Evolutionary conservation across 2,888 invertebrate species (phyloP).

Genomic region (Tineola bisselliella): DNA sequence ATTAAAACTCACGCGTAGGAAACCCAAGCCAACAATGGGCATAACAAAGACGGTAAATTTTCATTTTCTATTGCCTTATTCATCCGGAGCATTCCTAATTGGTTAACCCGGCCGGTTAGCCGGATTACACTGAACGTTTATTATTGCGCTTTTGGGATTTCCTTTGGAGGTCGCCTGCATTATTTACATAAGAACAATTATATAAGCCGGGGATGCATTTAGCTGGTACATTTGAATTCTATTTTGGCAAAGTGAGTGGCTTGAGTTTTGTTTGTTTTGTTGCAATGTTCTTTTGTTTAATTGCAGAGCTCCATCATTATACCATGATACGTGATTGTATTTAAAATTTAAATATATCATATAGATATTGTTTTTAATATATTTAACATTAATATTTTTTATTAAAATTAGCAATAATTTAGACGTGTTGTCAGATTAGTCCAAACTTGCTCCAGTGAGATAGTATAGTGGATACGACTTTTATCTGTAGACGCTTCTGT

Average conservation of each 20-base stretch:
- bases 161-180: conserved; percentile 37
- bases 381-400: too few relatives aligned
- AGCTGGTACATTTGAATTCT: background rate
- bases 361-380: too few relatives aligned
- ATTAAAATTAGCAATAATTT: too few relatives aligned
- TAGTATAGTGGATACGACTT: too few relatives aligned
- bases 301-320: too few relatives aligned
- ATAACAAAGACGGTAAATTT: conserved; percentile 11
- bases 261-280: background rate
- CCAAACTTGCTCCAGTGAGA: too few relatives aligned
- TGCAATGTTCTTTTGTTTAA: too few relatives aligned
- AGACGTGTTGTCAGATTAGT: too few relatives aligned
- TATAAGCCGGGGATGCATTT: conserved; percentile 18
- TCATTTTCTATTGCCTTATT: conserved; percentile 13
- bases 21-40: background rate
- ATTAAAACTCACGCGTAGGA: conserved; percentile 3
- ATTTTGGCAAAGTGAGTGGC: background rate
- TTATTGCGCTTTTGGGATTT: conserved; percentile 48
- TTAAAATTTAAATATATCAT: too few relatives aligned
- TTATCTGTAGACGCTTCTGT: too few relatives aligned
- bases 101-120: conserved; percentile 38
- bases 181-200: conserved; percentile 38
- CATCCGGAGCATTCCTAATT: conserved; percentile 30
- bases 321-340: too few relatives aligned
- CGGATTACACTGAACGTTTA: conserved; percentile 44